Conservation (phyloP, 1,140 invertebrate species). For the Globodera ellingtonae region DNA sequence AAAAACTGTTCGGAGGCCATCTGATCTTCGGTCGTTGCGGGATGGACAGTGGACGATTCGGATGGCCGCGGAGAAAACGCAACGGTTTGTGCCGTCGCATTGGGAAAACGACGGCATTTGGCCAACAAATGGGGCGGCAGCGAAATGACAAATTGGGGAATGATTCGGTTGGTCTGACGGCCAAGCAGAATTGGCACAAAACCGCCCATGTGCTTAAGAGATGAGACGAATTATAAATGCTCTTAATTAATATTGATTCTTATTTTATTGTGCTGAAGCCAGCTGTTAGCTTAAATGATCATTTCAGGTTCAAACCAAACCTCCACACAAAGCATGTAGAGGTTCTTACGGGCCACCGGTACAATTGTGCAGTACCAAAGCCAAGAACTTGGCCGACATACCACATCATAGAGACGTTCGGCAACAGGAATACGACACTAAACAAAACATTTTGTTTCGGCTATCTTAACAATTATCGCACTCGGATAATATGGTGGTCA, state of each 20-base stretch:
- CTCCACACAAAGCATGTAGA: conserved; percentile 87
- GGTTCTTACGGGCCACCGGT: conserved; percentile 67
- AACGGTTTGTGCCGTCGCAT: background rate
- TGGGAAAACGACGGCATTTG: background rate
- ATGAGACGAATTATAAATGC: background rate
- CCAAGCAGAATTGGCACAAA: conserved; percentile 92
- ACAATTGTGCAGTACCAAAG: conserved; percentile 89
- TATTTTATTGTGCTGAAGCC: too few relatives aligned
- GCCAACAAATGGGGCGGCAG: conserved; percentile 76
- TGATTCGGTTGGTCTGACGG: conserved; percentile 89
- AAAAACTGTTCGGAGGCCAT: background rate
- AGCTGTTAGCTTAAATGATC: too few relatives aligned
- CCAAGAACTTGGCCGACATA: conserved; percentile 85
- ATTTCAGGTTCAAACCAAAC: background rate
- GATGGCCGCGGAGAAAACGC: conserved; percentile 10
- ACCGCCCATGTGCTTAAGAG: conserved; percentile 79
- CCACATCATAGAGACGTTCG: conserved; percentile 83
- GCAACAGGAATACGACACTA: conserved; percentile 91
- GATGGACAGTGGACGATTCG: conserved; percentile 68
- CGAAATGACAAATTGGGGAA: conserved; percentile 96
- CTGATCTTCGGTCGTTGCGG: background rate
- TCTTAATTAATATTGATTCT: too few relatives aligned
- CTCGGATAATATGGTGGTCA: conserved; percentile 91
- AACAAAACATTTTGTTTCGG: conserved; percentile 1
- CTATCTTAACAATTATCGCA: conserved; percentile 63